A percentile compares a stretch with the other conserved stretches of the same genome.
Conservation (phyloP, 2,888 invertebrate genomes). For the Acronicta alni region DNA sequence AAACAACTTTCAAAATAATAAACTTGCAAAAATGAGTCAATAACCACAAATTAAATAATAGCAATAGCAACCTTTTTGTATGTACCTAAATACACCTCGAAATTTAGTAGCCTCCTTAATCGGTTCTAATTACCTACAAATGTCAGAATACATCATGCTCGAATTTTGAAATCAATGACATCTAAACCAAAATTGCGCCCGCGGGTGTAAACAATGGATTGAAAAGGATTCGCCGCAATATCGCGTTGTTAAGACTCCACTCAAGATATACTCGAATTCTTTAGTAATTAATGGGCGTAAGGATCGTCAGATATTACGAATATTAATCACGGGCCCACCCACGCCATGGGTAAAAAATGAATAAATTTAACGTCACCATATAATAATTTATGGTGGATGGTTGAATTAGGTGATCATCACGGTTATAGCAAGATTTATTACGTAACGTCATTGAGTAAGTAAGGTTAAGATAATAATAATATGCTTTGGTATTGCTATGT, state of each 20-base stretch:
- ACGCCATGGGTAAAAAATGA: constrained; percentile 54
- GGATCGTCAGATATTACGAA: constrained; percentile 58
- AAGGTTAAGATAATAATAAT: background rate
- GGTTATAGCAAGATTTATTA: constrained; percentile 23
- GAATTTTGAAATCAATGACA: constrained; percentile 34
- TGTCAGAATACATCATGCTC: constrained; percentile 28
- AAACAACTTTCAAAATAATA: too few relatives aligned
- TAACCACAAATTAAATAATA: too few relatives aligned
- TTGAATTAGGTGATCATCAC: constrained; percentile 30
- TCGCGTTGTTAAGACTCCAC: constrained; percentile 39
- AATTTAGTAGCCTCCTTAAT: constrained; percentile 10
- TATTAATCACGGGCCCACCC: constrained; percentile 56
- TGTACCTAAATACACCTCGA: background rate
- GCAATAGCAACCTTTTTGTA: background rate
- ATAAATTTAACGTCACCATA: constrained; percentile 50
- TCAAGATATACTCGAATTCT: constrained; percentile 45
- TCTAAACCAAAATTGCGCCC: constrained; percentile 31
- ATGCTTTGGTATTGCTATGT: too few relatives aligned
- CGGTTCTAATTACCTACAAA: constrained; percentile 24
- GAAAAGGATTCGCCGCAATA: constrained; percentile 39
- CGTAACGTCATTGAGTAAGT: background rate
- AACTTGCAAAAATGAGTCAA: too few relatives aligned
- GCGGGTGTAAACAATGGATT: constrained; percentile 32
- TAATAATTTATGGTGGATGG: constrained; percentile 33
- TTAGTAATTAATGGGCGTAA: constrained; percentile 59